Conservation (phyloP, 92 coral and sea anemone species). For the Zoanthus solanderi region DNA sequence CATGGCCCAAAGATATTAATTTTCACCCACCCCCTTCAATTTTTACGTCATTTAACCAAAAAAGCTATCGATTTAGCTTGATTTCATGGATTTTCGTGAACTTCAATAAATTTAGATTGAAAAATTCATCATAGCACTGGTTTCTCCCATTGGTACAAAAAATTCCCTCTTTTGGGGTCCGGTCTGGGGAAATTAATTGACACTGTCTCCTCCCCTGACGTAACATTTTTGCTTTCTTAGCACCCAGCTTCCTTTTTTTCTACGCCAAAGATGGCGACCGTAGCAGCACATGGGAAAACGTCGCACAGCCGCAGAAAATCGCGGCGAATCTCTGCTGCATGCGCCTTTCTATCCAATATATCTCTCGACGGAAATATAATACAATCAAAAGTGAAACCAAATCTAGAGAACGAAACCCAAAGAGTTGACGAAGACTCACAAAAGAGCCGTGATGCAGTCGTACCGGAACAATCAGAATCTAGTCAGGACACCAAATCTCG, state of each 20-base stretch:
- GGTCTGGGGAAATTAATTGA: neutral
- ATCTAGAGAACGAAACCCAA: constrained; percentile 24
- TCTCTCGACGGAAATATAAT: constrained; percentile 90
- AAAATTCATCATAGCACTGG: neutral
- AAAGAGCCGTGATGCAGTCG: constrained; percentile 43
- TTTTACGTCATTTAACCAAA: neutral
- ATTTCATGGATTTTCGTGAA: neutral
- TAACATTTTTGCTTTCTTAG: neutral
- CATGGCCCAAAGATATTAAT: neutral
- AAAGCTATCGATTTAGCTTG: neutral
- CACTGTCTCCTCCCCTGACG: constrained; percentile 21
- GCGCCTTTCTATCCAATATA: constrained; percentile 90
- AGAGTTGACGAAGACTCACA: constrained; percentile 19
- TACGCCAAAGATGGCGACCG: constrained; percentile 83
- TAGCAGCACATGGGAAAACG: constrained; percentile 79
- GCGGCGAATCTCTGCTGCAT: constrained; percentile 88
- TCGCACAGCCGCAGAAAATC: constrained; percentile 78
- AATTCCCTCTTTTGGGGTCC: neutral
- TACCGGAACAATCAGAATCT: constrained; percentile 12
- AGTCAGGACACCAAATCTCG: constrained; percentile 1
- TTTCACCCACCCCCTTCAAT: neutral
- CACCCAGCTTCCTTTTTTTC: constrained; percentile 27
- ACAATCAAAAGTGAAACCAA: constrained; percentile 46
- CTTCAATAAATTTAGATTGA: neutral
- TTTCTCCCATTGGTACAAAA: neutral